Evolutionary conservation across 2,797 vertebrate species (phyloP).

Genomic region (Jordanella pulchra): DNA sequence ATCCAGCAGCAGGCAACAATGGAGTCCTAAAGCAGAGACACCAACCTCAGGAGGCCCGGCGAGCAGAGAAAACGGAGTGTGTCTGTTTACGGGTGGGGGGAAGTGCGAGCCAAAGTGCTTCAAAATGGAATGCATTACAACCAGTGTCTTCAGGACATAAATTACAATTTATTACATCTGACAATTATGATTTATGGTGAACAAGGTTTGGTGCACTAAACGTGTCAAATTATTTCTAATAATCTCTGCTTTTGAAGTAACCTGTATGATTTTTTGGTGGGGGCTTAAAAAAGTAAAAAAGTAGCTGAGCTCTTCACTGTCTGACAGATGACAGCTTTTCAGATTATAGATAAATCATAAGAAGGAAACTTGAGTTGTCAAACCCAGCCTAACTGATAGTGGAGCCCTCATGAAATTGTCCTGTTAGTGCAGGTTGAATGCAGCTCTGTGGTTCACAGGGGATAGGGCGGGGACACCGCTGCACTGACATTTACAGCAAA

Average conservation of each 20-base stretch:
- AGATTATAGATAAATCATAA: conserved; percentile 25
- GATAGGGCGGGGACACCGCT: conserved; percentile 60
- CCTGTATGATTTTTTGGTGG: neutral
- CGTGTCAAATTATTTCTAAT: conserved; percentile 24
- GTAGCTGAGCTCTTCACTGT: neutral
- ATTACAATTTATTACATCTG: conserved; percentile 75
- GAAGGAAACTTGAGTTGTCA: conserved; percentile 56
- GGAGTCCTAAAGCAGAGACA: conserved; percentile 82
- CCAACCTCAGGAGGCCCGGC: conserved; percentile 81
- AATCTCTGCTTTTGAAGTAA: neutral
- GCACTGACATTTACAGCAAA: conserved; percentile 81
- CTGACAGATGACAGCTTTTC: conserved; percentile 23
- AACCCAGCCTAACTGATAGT: conserved; percentile 60
- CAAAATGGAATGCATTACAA: conserved; percentile 81
- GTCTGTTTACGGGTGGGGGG: conserved; percentile 72
- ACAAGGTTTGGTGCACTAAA: conserved; percentile 54
- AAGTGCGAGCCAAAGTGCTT: conserved; percentile 71
- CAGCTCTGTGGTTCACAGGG: conserved; percentile 71
- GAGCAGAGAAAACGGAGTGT: conserved; percentile 63
- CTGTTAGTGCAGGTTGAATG: conserved; percentile 73
- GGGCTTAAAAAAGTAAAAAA: neutral
- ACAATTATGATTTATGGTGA: conserved; percentile 59
- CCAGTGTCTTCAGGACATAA: conserved; percentile 77
- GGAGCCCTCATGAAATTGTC: conserved; percentile 70
- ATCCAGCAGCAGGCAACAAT: conserved; percentile 82